Base-by-base conservation (phyloP, 2,113 vertebrate genomes). In the Crotalus tigris region DNA sequence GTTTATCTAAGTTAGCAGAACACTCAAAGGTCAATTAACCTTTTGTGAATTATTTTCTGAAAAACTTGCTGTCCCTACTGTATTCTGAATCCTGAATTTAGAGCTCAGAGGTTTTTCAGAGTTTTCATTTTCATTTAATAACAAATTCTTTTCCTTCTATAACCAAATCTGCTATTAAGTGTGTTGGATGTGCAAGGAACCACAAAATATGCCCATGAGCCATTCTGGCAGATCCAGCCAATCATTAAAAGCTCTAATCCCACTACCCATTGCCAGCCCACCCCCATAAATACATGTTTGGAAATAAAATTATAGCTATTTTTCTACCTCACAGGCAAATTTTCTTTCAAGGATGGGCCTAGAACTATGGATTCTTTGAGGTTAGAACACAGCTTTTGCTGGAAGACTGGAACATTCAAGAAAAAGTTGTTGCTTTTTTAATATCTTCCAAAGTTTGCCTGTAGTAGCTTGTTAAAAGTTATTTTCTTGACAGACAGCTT, bases 321-420 rank as follows among this genome's bases (percentile, higher is more conserved):
- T 2, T 24, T 51, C 69, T 91, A 90, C 44, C 39, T 89, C 92
- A 49, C 54, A 90, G 54, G 89, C 88, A 95, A 24, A 44, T 0
- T 3, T 61, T 86, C 88, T 46, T 91, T 92, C 81, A 9, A 4
- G 95, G 91, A 93, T 87, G 94, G 93, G 92, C 91, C 91, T 93
- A 94, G 90, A 96, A 53, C 29, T 93, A 57, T 69, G 0, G 0
- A 19, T 85, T 95, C 61, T 89, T 69, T 90, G 90, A 88, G 53
- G 95, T 92, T 91, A 96, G 90, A 95, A 95, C 33, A 94, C 33
- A 85, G 53, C 55, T 94, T 94, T 90, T 95, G 59, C 90, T 93
- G 89, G 57, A 29, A 94, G 94, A 88, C 92, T 91, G 94, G 91
- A 91, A 88, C 90, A 61, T 75, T 39, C 54, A 39, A 91, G 33